Evolutionary conservation across 2,113 vertebrate genomes (phyloP).

Genomic region (Elephas maximus): DNA sequence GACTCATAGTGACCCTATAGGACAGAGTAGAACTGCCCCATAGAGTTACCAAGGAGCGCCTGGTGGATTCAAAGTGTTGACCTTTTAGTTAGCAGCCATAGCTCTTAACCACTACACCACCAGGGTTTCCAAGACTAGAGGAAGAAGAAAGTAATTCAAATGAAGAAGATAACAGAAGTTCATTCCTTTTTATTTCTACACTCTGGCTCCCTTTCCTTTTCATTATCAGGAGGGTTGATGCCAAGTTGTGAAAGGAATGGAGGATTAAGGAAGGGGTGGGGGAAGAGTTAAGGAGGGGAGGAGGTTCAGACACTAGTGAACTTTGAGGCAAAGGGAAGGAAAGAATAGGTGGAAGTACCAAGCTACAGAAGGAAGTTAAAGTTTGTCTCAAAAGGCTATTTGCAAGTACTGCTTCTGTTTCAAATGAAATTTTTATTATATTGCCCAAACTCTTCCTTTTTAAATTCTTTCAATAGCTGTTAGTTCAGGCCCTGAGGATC

Average conservation of each 20-base stretch:
- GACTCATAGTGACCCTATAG: no score
- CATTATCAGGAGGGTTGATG: neutral
- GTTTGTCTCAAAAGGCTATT: constrained; percentile 22
- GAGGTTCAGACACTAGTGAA: constrained; percentile 7
- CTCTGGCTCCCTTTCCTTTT: neutral
- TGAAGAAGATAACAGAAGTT: constrained; percentile 18
- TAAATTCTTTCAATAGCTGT: neutral
- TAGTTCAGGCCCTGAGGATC: neutral
- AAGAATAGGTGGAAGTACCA: neutral
- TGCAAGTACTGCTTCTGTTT: constrained; percentile 18
- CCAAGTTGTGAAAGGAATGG: neutral
- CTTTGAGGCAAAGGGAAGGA: neutral
- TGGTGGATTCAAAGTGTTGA: no score
- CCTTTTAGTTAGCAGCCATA: no score
- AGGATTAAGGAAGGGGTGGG: neutral
- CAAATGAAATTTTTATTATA: neutral
- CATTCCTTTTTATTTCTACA: neutral
- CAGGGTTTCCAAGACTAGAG: neutral
- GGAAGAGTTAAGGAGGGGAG: neutral
- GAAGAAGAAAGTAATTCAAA: constrained; percentile 7
- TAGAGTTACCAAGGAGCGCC: no score
- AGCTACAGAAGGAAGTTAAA: constrained; percentile 10
- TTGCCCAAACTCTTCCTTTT: neutral
- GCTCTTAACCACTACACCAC: no score
- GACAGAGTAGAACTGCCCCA: no score